Evolutionary conservation across 30 jellyfish, hydroid and myxozoan genomes (phyloP).

Genomic region (Cassiopea andromeda): DNA sequence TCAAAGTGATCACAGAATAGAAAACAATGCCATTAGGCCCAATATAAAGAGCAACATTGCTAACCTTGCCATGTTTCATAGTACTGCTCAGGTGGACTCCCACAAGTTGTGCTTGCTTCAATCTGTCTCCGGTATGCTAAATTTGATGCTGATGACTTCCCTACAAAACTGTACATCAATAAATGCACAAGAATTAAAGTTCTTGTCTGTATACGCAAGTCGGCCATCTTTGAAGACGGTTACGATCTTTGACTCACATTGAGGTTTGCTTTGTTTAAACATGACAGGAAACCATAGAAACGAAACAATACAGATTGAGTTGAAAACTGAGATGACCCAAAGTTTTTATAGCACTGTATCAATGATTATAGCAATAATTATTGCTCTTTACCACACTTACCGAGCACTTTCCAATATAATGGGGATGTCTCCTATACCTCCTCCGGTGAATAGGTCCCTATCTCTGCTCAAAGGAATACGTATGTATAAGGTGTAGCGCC

Average conservation of each 20-base stretch:
- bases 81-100: conserved; percentile 80
- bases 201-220: neutral
- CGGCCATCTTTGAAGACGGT: conserved; percentile 52
- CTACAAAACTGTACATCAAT: neutral
- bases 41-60: neutral
- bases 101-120: conserved; percentile 69
- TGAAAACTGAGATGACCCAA: too few relatives aligned
- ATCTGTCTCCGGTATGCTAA: conserved; percentile 45
- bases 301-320: conserved; percentile 37
- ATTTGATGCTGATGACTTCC: conserved; percentile 8
- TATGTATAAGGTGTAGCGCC: too few relatives aligned
- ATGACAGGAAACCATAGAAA: conserved; percentile 36
- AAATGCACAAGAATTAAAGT: neutral
- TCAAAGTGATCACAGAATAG: neutral
- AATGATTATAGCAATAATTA: too few relatives aligned
- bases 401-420: too few relatives aligned
- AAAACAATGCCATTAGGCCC: neutral
- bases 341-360: too few relatives aligned
- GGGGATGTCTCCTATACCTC: too few relatives aligned
- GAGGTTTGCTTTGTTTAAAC: conserved; percentile 53
- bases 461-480: too few relatives aligned
- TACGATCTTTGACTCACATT: conserved; percentile 65
- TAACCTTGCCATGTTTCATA: conserved; percentile 83
- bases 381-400: too few relatives aligned
- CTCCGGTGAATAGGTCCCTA: too few relatives aligned